Base-by-base conservation (phyloP, 64 coral and sea anemone genomes). In the Exaiptasia diaphana region DNA sequence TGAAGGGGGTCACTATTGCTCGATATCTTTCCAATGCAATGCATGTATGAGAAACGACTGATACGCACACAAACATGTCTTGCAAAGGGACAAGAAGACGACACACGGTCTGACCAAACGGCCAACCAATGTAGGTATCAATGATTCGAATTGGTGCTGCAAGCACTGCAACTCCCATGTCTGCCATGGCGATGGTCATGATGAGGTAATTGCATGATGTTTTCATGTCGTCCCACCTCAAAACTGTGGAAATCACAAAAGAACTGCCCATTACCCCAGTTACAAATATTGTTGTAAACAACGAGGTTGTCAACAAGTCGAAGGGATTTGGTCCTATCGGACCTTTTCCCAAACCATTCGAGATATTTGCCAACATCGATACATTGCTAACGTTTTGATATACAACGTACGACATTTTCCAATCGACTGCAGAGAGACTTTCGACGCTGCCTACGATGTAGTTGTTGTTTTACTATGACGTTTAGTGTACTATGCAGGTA, bases 21-120 rank as follows among this genome's bases (percentile, higher is more conserved):
- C 91, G 85, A 31, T 93, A 68, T 46, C 91, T 82, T 23, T 93
- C 91, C 9, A 93, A 4, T 5, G 91, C 91, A 28, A 93, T 93
- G 14, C 68, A 68, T 22, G 91, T 93, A 7, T 93, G 91, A 7
- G 91, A 78, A 28, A 93, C 24, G 5, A 93, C 91, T 20, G 91
- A 93, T 3, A 93, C 85, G 10, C 72, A 65, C 7, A 93, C 68
- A 8, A 93, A 93, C 24, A 93, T 73, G 38, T 93, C 91, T 34
- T 83, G 85, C 38, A 93, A 31, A 1, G 91, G 91, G n/a, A 61
- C 61, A 13, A 93, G 56, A 10, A 89, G 32, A 6, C 40, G 48
- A 33, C 91, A 93, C 49, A 89, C 38, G 20, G 75, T 58, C 21
- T 79, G 22, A 17, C 91, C 91, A 26, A 93, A 93, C 12, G 91